Conservation (phyloP, 2,888 invertebrate species). For the Drosophila formosana region DNA sequence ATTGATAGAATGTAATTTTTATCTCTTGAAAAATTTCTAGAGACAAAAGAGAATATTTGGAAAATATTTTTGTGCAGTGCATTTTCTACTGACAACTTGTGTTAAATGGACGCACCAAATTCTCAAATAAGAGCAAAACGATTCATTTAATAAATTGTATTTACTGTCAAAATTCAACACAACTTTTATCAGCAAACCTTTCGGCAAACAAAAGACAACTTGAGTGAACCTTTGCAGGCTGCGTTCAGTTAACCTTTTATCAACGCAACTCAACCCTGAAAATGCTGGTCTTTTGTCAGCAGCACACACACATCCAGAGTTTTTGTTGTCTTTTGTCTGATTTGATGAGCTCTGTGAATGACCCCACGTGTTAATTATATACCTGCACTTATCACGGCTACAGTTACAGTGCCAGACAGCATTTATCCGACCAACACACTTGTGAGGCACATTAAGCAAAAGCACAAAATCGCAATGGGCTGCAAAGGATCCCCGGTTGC, state of each 20-base stretch:
- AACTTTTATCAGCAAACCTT: not conserved
- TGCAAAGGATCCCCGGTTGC: not conserved
- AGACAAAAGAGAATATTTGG: too few relatives aligned
- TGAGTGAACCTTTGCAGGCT: not conserved
- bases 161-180: not conserved
- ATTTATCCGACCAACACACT: slow-evolving; percentile 27
- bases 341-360: slow-evolving; percentile 31
- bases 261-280: slow-evolving; percentile 10
- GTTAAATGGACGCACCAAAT: not conserved
- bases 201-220: slow-evolving; percentile 8
- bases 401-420: slow-evolving; percentile 24
- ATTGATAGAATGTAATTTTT: too few relatives aligned
- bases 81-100: too few relatives aligned
- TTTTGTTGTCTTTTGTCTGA: slow-evolving; percentile 6
- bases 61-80: not conserved
- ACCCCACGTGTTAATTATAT: slow-evolving; percentile 47
- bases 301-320: not conserved
- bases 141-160: not conserved
- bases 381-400: slow-evolving; percentile 55
- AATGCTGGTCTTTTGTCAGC: slow-evolving; percentile 11
- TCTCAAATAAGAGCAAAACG: too few relatives aligned
- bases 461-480: slow-evolving; percentile 9
- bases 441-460: slow-evolving; percentile 25
- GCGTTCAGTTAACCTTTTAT: slow-evolving; percentile 12
- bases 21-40: too few relatives aligned